Base-by-base conservation (phyloP, 2,797 vertebrate genomes). In the Lophotriccus pileatus region DNA sequence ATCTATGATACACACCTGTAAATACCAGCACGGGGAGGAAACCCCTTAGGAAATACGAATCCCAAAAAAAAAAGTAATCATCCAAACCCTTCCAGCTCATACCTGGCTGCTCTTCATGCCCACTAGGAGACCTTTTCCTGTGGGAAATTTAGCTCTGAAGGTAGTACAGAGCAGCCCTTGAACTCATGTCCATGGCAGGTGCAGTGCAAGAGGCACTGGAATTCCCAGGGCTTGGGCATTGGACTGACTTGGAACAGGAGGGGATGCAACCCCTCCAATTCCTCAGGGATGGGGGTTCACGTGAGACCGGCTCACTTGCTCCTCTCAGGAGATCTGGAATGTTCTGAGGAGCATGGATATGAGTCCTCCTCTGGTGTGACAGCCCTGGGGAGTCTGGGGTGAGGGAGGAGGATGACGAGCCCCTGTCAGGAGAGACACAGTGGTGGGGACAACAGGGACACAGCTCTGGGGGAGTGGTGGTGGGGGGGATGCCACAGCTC, bases 211-310 rank as follows among this genome's bases (percentile, higher is more conserved):
- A 25, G 60, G 34, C 4, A 0, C 1, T 4, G 4, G 28, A 24
- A 20, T 4, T 25, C 46, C 43, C 64, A 55, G 47, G 23, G 11
- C 0, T 0, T 0, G 4, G 49, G 16, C 1, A 2, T 0, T 6
- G 28, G 27, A 27, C 41, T 56, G 37, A 7, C 14, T 12, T n/a
- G 0, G 5, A 52, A 22, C 46, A 46, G 46, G 24, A 84, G n/a
- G 39, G 44, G 58, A 44, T 3, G 2, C 2, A 81, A 16, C 10
- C 53, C 11, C 34, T 30, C 13, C 10, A 19, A 3, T 44, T 75
- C 74, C 73, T 56, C 0, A 3, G 41, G 47, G 37, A 55, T 4
- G 18, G 32, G 46, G 15, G 6, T 15, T 55, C 9, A 3, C 5
- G 27, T 15, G 34, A 41, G 47, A 5, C 16, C 13, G 32, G 9